These are phyloP conservation scores for Caenorhabditis macrosperma DNA, from an alignment of 2,888 invertebrate genomes.

Conservation along the genomic window DNA sequence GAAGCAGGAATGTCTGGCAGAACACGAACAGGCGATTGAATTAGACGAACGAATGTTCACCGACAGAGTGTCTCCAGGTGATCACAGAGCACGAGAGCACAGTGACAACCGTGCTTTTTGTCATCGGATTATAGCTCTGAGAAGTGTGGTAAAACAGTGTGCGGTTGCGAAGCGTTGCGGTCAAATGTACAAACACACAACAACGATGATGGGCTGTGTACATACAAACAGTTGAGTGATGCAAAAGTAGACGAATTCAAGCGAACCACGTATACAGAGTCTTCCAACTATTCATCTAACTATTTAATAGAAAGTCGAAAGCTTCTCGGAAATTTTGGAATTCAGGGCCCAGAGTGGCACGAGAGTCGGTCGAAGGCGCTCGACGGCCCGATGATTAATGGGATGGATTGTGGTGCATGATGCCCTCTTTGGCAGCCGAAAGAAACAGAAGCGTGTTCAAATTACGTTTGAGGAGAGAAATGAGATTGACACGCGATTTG, in stretches of 20 bases:
- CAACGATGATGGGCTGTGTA: conserved; percentile 4
- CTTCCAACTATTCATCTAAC: too few species aligned
- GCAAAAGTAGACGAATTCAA: neutral
- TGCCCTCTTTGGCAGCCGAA: conserved; percentile 9
- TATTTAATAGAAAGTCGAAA: too few species aligned
- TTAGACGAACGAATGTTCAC: conserved; percentile 8
- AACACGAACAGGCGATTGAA: neutral
- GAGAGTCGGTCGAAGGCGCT: too few species aligned
- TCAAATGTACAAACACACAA: conserved; percentile 49
- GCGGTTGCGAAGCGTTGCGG: conserved; percentile 12
- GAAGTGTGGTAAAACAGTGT: conserved; percentile 1
- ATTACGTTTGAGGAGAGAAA: conserved; percentile 15
- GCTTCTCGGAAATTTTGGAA: too few species aligned
- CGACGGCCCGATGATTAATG: conserved; percentile 25
- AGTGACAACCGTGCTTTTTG: neutral
- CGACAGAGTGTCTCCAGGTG: conserved; percentile 5
- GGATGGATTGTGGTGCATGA: neutral
- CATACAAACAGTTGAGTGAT: conserved; percentile 2
- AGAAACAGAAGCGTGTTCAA: conserved; percentile 42
- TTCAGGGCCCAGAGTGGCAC: too few species aligned
- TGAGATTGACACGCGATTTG: conserved; percentile 54
- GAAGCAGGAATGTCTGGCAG: conserved; percentile 15
- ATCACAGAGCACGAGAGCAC: conserved; percentile 1
- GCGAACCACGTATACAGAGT: too few species aligned
- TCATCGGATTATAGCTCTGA: neutral